These are phyloP conservation scores for Phrixothrix hirtus DNA, from an alignment of 2,888 invertebrate species.

Conservation along the genomic window DNA sequence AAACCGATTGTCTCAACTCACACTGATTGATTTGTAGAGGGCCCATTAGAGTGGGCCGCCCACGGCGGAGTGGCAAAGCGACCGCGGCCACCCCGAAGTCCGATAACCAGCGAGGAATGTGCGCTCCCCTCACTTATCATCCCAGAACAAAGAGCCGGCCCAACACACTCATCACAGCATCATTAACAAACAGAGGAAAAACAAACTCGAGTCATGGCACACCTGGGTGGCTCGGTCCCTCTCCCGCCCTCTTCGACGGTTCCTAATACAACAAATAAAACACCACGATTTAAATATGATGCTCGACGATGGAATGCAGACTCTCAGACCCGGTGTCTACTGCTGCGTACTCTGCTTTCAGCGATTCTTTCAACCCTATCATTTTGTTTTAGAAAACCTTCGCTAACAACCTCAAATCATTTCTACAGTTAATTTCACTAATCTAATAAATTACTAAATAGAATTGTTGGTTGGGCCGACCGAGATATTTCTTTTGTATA, in stretches of 20 bases:
- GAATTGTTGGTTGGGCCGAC: too few species aligned
- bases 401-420: constrained; percentile 18
- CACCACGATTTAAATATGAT: constrained; percentile 48
- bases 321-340: constrained; percentile 54
- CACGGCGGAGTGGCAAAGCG: constrained; percentile 47
- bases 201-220: constrained; percentile 53
- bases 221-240: constrained; percentile 53
- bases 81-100: constrained; percentile 48
- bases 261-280: constrained; percentile 39
- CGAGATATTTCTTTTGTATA: too few species aligned
- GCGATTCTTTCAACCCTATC: constrained; percentile 25
- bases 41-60: constrained; percentile 46
- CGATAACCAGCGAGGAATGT: constrained; percentile 50
- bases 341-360: constrained; percentile 23
- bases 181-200: constrained; percentile 57
- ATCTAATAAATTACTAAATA: too few species aligned
- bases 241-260: constrained; percentile 30
- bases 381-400: constrained; percentile 18
- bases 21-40: constrained; percentile 52
- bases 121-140: constrained; percentile 44
- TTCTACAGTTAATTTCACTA: constrained; percentile 3
- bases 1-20: constrained; percentile 26
- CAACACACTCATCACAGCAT: constrained; percentile 55
- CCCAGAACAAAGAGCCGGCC: constrained; percentile 44
- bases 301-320: constrained; percentile 48